These are phyloP conservation scores for Polymixis flavicincta DNA, from an alignment of 2,888 invertebrate genomes.

Conservation along the genomic window DNA sequence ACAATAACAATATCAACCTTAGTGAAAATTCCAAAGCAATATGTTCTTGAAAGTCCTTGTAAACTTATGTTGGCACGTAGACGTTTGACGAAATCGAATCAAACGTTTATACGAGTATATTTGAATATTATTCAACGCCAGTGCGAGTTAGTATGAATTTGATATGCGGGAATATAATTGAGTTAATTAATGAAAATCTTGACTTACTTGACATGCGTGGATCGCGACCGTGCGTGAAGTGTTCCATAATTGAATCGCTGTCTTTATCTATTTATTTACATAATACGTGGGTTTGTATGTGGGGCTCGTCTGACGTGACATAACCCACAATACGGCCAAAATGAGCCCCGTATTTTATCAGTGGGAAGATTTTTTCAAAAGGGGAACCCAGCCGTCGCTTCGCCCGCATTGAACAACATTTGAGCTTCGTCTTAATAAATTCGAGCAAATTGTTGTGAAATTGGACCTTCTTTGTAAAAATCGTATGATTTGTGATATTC, in stretches of 20 bases:
- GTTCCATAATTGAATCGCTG: slow-evolving; percentile 76
- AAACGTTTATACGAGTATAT: slow-evolving; percentile 53
- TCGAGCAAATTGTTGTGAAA: slow-evolving; percentile 56
- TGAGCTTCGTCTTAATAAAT: slow-evolving; percentile 46
- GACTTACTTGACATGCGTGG: slow-evolving; percentile 64
- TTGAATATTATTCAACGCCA: slow-evolving; percentile 57
- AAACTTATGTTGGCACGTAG: slow-evolving; percentile 33
- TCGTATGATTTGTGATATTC: slow-evolving; percentile 31
- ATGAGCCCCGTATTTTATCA: slow-evolving; percentile 55
- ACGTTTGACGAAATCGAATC: slow-evolving; percentile 58
- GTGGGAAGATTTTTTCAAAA: slow-evolving; percentile 37
- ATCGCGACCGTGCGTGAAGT: slow-evolving; percentile 70
- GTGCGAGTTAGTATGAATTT: slow-evolving; percentile 61
- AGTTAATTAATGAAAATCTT: slow-evolving; percentile 75
- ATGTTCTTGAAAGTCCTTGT: slow-evolving; percentile 34
- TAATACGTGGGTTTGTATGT: slow-evolving; percentile 65
- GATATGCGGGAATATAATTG: slow-evolving; percentile 67
- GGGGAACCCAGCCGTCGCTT: slow-evolving; percentile 24
- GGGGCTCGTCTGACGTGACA: slow-evolving; percentile 57
- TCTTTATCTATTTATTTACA: slow-evolving; percentile 76
- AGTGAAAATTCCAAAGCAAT: slow-evolving; percentile 47
- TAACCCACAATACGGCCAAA: slow-evolving; percentile 49
- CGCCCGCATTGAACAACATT: slow-evolving; percentile 40
- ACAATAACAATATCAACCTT: slow-evolving; percentile 30
- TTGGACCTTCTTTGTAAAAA: slow-evolving; percentile 42